Base-by-base conservation (phyloP, 2,888 invertebrate genomes). In the Drosophila paracracens region DNA sequence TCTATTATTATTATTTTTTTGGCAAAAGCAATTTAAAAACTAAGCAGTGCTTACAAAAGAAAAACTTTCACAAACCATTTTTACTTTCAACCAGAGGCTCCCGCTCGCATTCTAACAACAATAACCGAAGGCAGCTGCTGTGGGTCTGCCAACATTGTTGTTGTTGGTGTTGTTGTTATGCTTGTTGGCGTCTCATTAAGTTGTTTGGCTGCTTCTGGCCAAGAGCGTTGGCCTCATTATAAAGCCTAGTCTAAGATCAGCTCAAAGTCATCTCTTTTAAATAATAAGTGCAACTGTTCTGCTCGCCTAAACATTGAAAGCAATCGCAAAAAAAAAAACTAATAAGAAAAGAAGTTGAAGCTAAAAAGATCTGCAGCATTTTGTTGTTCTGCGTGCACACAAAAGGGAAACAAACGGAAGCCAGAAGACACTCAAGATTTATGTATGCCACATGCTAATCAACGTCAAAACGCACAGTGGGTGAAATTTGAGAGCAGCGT, bases 371-470 rank as follows among this genome's bases (percentile, higher is more conserved):
- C 31, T 40, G 31, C 40, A 16, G 38, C 10, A 21, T 57, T 25
- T 57, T 43, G 40, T 10, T 57, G n/a, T 31, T 16, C 29, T 38
- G 27, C 13, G 57, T 57, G 73, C 57, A 29, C 31, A 43, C 53
- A 76, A 83, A 83, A 80, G 88, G 88, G 81, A 86, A 88, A 85
- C 90, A 86, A 89, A 88, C 90, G 85, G 89, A 89, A 85, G 79
- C 82, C 87, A 72, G 68, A 75, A 72, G 53, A 66, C 60, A 65
- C 33, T 25, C 50, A 87, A 83, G 84, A 84, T 89, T 87, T 87
- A 83, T 87, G 85, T 89, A 79, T 85, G 84, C 89, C 89, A 85
- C 79, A 87, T 89, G 85, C 79, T 89, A 83, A 88, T 83, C 89
- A 86, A 83, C 78, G 74, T 85, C 81, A 79, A 78, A 79, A 31